phyloP scores from a whole-genome alignment of 2,797 vertebrate genomes.

The Emys orbicularis region DNA sequence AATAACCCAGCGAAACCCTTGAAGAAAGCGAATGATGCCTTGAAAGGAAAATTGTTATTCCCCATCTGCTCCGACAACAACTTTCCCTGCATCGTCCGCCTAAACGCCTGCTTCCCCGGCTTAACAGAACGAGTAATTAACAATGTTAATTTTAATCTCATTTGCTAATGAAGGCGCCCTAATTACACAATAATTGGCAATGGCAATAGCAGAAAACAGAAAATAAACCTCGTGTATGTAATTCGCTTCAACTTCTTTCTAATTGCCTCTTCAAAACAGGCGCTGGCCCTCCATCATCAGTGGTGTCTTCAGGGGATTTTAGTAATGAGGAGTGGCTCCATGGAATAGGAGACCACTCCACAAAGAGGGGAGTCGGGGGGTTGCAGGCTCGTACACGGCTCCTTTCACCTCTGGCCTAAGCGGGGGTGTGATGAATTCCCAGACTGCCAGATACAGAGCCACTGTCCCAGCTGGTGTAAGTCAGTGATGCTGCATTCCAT shows the following conservation, averaged over 20 bases:
- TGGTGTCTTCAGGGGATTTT: slow-evolving; percentile 47
- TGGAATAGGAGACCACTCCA: neutral
- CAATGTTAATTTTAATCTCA: slow-evolving; percentile 86
- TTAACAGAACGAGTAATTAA: slow-evolving; percentile 84
- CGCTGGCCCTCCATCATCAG: slow-evolving; percentile 56
- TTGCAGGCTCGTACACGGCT: neutral
- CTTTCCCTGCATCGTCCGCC: slow-evolving; percentile 50
- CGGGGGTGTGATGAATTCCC: neutral
- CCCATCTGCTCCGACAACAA: slow-evolving; percentile 29
- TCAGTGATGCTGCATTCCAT: rapidly evolving
- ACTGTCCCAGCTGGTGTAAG: neutral
- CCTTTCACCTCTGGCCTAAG: neutral
- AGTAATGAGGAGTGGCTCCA: slow-evolving; percentile 26
- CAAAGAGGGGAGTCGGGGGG: neutral
- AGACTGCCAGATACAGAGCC: neutral
- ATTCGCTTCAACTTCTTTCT: slow-evolving; percentile 81
- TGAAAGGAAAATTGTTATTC: rapidly evolving
- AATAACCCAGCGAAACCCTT: neutral
- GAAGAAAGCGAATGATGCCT: neutral
- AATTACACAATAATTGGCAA: slow-evolving; percentile 85
- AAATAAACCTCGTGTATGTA: slow-evolving; percentile 82
- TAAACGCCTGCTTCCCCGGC: slow-evolving; percentile 62
- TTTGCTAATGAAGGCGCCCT: slow-evolving; percentile 86
- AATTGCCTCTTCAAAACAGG: slow-evolving; percentile 71
- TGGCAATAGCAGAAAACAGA: slow-evolving; percentile 80